Evolutionary conservation across 2,888 invertebrate species (phyloP).

Genomic region (Acanthosepion pharaonis): DNA sequence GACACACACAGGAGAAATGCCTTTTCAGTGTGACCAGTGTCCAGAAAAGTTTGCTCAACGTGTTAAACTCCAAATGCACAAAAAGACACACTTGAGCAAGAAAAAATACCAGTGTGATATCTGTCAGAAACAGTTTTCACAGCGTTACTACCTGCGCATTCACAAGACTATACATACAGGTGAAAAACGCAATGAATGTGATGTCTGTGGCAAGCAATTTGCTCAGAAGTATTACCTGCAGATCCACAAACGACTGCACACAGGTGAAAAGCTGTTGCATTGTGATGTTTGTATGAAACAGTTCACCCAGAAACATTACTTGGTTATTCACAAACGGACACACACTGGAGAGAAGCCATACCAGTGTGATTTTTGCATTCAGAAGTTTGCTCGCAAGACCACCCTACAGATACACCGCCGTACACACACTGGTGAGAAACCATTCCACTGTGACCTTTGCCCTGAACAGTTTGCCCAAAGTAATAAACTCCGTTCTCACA

Average conservation of each 20-base stretch:
- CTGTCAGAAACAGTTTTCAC: conserved; percentile 38
- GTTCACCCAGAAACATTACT: conserved; percentile 37
- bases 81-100: conserved; percentile 24
- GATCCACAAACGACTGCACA: conserved; percentile 36
- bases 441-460: conserved; percentile 37
- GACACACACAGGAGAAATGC: conserved; percentile 37
- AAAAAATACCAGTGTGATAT: conserved; percentile 42
- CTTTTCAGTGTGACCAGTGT: conserved; percentile 12
- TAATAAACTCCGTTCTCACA: conserved; percentile 23
- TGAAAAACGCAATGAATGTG: conserved; percentile 24
- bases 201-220: conserved; percentile 34
- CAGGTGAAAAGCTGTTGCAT: conserved; percentile 2
- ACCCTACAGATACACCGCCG: conserved; percentile 37
- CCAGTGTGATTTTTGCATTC: conserved; percentile 40
- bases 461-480: conserved; percentile 40
- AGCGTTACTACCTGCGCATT: conserved; percentile 36
- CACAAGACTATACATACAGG: conserved; percentile 17
- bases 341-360: conserved; percentile 39
- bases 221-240: conserved; percentile 40
- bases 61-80: conserved; percentile 38
- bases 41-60: conserved; percentile 38
- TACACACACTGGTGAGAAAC: conserved; percentile 23
- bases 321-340: conserved; percentile 33
- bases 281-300: conserved; percentile 4
- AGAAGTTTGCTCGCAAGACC: conserved; percentile 39